Conservation (phyloP, 2,113 vertebrate species). For the Danionella cerebrum region DNA sequence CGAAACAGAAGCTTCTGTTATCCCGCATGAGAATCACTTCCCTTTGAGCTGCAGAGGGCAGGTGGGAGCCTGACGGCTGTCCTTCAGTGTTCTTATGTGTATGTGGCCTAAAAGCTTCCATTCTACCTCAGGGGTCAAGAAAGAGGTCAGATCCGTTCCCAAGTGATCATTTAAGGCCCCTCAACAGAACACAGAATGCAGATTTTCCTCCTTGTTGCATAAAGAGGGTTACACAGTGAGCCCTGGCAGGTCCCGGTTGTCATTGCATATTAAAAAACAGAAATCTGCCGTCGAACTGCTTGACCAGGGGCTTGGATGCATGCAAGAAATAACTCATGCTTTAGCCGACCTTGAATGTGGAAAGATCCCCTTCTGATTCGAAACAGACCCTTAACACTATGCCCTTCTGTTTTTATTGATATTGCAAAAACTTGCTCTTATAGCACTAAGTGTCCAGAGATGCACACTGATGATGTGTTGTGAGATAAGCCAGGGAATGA, state of each 20-base stretch:
- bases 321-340: conserved; percentile 7
- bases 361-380: conserved; percentile 14
- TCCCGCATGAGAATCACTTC: not conserved
- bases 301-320: conserved; percentile 17
- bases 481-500: conserved; percentile 27
- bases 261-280: conserved; percentile 47
- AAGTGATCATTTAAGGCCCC: conserved; percentile 68
- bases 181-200: conserved; percentile 65
- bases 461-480: conserved; percentile 1
- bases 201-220: conserved; percentile 57
- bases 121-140: conserved; percentile 49
- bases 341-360: conserved; percentile 33
- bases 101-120: conserved; percentile 29
- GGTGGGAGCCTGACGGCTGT: not conserved
- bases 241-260: conserved; percentile 40
- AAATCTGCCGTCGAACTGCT: not conserved
- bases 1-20: conserved; percentile 15
- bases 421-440: conserved; percentile 14
- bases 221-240: conserved; percentile 58
- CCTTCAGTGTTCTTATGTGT: not conserved
- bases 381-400: conserved; percentile 12
- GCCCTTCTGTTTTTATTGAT: conserved; percentile 30
- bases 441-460: conserved; percentile 33
- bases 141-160: conserved; percentile 54
- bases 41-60: not conserved